A percentile compares a stretch with the other conserved stretches of the same genome.
Conservation (phyloP, 2,888 invertebrate genomes). For the Gari tellinella region DNA sequence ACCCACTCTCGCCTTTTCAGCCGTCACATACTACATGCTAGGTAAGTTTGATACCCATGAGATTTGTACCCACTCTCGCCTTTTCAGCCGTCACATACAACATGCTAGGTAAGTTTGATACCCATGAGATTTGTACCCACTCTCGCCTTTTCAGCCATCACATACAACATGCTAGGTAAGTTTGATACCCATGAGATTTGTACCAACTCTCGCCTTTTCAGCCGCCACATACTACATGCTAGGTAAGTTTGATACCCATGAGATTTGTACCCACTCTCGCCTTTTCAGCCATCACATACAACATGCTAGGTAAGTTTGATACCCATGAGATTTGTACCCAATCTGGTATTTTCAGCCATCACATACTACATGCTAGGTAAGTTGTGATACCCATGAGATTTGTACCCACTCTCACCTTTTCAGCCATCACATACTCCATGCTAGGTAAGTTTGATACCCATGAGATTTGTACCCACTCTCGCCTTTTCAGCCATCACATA, state of each 20-base stretch:
- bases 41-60: slow-evolving; percentile 82
- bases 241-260: slow-evolving; percentile 82
- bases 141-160: slow-evolving; percentile 76
- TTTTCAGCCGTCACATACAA: slow-evolving; percentile 81
- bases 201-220: slow-evolving; percentile 79
- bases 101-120: slow-evolving; percentile 82
- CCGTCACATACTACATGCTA: slow-evolving; percentile 82
- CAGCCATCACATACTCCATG: slow-evolving; percentile 82
- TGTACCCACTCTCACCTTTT: slow-evolving; percentile 79
- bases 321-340: slow-evolving; percentile 81
- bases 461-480: slow-evolving; percentile 78
- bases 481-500: slow-evolving; percentile 80
- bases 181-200: slow-evolving; percentile 80
- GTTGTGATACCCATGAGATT: slow-evolving; percentile 79
- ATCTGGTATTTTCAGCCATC: slow-evolving; percentile 77
- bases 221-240: slow-evolving; percentile 82
- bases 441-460: slow-evolving; percentile 82
- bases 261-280: slow-evolving; percentile 77
- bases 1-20: slow-evolving; percentile 78
- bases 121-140: slow-evolving; percentile 81
- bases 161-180: slow-evolving; percentile 83
- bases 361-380: slow-evolving; percentile 83
- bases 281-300: slow-evolving; percentile 81
- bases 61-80: slow-evolving; percentile 76
- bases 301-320: slow-evolving; percentile 83